Percentiles rank a stretch among this genome's conserved stretches.
These are phyloP conservation scores for Coilia nasus DNA, from an alignment of 2,797 vertebrate genomes.

Conservation along the genomic window DNA sequence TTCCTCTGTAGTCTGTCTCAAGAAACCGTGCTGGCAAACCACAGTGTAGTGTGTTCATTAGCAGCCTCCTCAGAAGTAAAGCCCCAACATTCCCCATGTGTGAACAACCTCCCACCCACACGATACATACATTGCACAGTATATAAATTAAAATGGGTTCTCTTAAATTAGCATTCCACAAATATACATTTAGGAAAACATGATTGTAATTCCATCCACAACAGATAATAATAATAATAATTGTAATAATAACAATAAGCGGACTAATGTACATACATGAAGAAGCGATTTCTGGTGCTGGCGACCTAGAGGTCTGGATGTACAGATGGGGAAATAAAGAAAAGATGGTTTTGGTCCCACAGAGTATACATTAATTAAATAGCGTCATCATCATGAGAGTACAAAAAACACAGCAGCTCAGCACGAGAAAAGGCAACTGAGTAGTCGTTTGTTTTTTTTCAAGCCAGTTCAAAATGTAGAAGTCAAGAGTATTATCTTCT, in stretches of 20 bases:
- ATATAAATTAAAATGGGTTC: slow-evolving; percentile 91
- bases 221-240: slow-evolving; percentile 55
- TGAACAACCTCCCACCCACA: slow-evolving; percentile 72
- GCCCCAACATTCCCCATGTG: slow-evolving; percentile 75
- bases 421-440: slow-evolving; percentile 82
- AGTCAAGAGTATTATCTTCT: slow-evolving; percentile 83
- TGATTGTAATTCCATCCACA: slow-evolving; percentile 74
- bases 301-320: slow-evolving; percentile 71
- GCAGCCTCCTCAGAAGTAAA: slow-evolving; percentile 80
- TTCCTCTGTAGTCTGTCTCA: slow-evolving; percentile 83
- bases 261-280: slow-evolving; percentile 83
- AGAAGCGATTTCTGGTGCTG: slow-evolving; percentile 79
- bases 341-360: slow-evolving; percentile 87
- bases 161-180: slow-evolving; percentile 96
- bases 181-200: slow-evolving; percentile 84
- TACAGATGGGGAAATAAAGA: slow-evolving; percentile 51
- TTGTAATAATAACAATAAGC: slow-evolving; percentile 43
- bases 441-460: slow-evolving; percentile 61
- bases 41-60: slow-evolving; percentile 83
- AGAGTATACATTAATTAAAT: slow-evolving; percentile 62
- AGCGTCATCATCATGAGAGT: slow-evolving; percentile 68
- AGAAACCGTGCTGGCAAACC: slow-evolving; percentile 82
- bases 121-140: slow-evolving; percentile 78
- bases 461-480: slow-evolving; percentile 68
- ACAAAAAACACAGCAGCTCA: slow-evolving; percentile 80